Conservation (phyloP, 1,140 invertebrate species). For the Himalopsyche phryganea region DNA sequence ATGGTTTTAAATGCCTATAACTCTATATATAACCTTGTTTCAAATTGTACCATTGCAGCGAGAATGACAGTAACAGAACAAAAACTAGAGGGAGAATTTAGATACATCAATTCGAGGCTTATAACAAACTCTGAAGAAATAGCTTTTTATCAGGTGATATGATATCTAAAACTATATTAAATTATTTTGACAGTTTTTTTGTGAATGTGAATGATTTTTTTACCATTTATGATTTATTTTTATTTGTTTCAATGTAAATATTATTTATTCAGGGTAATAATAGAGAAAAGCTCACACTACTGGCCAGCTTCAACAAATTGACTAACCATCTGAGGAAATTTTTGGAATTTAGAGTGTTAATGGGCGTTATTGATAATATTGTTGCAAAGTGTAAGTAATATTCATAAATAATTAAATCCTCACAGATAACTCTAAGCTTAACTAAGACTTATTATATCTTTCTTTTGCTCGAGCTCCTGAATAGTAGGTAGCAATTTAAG, state of each 20-base stretch:
- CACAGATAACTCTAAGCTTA: too few species aligned
- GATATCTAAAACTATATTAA: conserved; percentile 4
- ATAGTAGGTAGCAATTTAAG: too few species aligned
- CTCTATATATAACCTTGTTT: too few species aligned
- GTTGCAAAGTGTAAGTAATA: conserved; percentile 87
- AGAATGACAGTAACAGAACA: conserved; percentile 90
- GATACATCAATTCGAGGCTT: conserved; percentile 92
- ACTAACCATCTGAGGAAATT: conserved; percentile 85
- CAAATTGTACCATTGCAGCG: conserved; percentile 40
- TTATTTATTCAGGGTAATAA: conserved; percentile 68
- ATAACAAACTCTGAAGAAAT: conserved; percentile 98
- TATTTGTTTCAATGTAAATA: conserved; percentile 23
- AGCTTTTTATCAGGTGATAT: conserved; percentile 78
- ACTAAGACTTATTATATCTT: too few species aligned
- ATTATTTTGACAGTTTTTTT: not conserved
- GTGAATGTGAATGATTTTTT: not conserved
- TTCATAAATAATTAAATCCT: not conserved
- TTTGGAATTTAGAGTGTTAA: conserved; percentile 85
- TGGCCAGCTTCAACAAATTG: conserved; percentile 86
- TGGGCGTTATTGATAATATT: conserved; percentile 95
- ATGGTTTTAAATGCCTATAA: too few species aligned
- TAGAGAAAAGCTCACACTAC: conserved; percentile 82
- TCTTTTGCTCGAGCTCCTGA: too few species aligned
- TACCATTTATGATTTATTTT: not conserved
- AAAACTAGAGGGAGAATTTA: conserved; percentile 94